Conservation (phyloP, 2,888 invertebrate species). For the Saturnia pavonia region DNA sequence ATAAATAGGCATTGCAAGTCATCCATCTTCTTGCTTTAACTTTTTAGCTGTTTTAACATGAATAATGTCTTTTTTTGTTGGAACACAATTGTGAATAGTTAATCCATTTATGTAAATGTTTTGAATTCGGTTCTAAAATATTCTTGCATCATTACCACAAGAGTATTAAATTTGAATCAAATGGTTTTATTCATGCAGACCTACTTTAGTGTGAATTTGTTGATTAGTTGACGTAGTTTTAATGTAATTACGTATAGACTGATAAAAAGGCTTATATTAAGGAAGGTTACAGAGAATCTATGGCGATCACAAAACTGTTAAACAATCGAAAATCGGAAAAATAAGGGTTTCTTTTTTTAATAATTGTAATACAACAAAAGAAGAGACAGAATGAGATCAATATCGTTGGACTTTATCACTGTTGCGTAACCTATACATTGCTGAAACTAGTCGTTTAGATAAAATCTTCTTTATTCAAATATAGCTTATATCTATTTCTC, state of each 20-base stretch:
- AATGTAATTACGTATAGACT: not conserved
- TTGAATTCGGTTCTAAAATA: slow-evolving; percentile 5
- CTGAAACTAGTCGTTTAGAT: slow-evolving; percentile 46
- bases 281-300: not conserved
- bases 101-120: slow-evolving; percentile 12
- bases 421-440: slow-evolving; percentile 53
- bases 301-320: not conserved
- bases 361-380: slow-evolving; percentile 18
- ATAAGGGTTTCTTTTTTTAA: not conserved
- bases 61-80: slow-evolving; percentile 17
- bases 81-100: slow-evolving; percentile 12
- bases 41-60: slow-evolving; percentile 38
- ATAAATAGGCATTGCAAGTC: slow-evolving; percentile 74
- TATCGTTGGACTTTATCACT: slow-evolving; percentile 55
- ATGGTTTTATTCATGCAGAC: not conserved
- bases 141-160: not conserved
- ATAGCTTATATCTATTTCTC: slow-evolving; percentile 36
- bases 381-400: slow-evolving; percentile 43
- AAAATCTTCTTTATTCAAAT: slow-evolving; percentile 26
- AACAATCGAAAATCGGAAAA: not conserved
- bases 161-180: not conserved
- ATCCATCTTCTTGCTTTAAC: slow-evolving; percentile 71
- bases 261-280: not conserved
- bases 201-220: not conserved
- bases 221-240: not conserved